Conservation (phyloP, 1,140 invertebrate genomes). For the Drosophila arawakana region DNA sequence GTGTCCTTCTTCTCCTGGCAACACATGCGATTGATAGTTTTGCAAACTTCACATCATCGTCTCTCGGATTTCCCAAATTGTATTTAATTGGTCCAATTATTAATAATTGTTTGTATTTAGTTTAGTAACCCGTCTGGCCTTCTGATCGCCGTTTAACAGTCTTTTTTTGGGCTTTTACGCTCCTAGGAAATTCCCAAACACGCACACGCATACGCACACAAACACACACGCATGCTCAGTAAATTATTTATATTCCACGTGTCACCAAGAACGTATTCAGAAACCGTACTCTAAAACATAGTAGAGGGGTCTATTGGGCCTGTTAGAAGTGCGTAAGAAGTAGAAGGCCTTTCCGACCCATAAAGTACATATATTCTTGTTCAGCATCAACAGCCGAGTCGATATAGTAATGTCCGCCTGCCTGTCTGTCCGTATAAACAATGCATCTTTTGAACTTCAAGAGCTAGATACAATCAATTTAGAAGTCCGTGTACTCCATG, state of each 20-base stretch:
- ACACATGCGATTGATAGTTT: conserved; percentile 58
- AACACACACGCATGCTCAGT: conserved; percentile 22
- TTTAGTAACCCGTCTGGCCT: conserved; percentile 8
- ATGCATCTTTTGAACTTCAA: too few species aligned
- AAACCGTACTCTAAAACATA: neutral
- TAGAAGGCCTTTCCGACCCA: too few species aligned
- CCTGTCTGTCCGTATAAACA: too few species aligned
- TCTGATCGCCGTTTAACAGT: neutral
- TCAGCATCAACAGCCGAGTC: too few species aligned
- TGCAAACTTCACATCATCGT: conserved; percentile 35
- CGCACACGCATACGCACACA: conserved; percentile 7
- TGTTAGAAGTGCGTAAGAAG: too few species aligned
- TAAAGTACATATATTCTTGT: too few species aligned
- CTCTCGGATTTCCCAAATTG: conserved; percentile 47
- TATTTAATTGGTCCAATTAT: conserved; percentile 74
- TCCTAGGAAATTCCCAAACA: conserved; percentile 47
- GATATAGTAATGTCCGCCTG: too few species aligned
- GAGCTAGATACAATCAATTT: too few species aligned
- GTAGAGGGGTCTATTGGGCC: too few species aligned
- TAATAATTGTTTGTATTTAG: conserved; percentile 25
- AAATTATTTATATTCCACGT: conserved; percentile 67
- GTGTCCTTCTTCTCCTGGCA: conserved; percentile 18
- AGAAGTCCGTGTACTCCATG: too few species aligned
- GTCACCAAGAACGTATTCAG: conserved; percentile 53
- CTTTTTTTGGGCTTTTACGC: conserved; percentile 3